Percentiles rank a stretch among this genome's conserved stretches.
phyloP scores from a whole-genome alignment of 1,140 invertebrate species.

The Saccostrea glomerata region DNA sequence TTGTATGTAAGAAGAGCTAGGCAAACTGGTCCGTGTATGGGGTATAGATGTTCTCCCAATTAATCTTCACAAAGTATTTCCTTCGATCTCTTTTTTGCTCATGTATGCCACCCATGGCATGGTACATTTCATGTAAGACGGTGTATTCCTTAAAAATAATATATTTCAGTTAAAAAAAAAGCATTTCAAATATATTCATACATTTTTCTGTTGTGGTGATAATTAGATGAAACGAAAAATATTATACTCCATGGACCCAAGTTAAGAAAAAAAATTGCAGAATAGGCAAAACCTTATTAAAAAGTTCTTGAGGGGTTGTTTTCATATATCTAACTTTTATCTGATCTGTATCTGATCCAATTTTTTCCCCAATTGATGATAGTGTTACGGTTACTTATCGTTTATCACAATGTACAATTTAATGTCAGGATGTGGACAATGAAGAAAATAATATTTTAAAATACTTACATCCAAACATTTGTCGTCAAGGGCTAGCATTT shows the following conservation, averaged over 20 bases:
- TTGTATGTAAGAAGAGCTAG: not conserved
- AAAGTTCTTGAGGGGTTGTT: not conserved
- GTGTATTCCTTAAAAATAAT: not conserved
- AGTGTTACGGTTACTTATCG: not conserved
- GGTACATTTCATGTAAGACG: not conserved
- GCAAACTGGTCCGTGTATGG: not conserved
- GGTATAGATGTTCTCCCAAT: not conserved
- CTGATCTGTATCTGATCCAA: too few relatives aligned
- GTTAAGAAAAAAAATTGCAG: not conserved
- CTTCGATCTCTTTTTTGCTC: not conserved
- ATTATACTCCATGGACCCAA: not conserved
- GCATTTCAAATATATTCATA: not conserved
- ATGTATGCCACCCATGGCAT: not conserved
- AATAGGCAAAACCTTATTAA: not conserved
- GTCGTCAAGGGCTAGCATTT: not conserved
- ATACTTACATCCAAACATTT: not conserved
- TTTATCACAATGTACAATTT: not conserved
- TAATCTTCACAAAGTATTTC: slow-evolving; percentile 18
- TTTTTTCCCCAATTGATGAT: too few relatives aligned
- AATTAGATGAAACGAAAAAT: not conserved
- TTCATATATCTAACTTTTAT: too few relatives aligned
- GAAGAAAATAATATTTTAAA: too few relatives aligned
- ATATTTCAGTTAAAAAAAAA: not conserved
- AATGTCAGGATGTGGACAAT: not conserved
- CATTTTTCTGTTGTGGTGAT: not conserved